A percentile compares a stretch with the other conserved stretches of the same genome.
phyloP scores from a whole-genome alignment of 2,797 vertebrate genomes.

The Pelochelys cantorii region DNA sequence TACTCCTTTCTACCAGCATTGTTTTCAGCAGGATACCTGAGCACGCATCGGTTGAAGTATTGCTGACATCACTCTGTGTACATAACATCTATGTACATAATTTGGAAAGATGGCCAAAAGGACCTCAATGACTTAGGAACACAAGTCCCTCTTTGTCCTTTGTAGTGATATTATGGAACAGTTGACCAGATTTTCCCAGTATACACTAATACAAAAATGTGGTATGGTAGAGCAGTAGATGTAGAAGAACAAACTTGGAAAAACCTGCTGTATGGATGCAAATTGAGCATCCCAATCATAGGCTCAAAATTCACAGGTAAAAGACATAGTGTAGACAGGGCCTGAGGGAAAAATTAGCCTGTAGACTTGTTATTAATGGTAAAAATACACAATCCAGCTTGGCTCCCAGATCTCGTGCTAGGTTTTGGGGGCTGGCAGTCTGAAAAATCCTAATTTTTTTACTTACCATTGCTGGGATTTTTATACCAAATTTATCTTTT shows the following conservation, averaged over 20 bases:
- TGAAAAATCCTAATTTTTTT: neutral
- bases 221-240: neutral
- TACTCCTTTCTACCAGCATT: neutral
- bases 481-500: too few relatives aligned
- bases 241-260: neutral
- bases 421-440: neutral
- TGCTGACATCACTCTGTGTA: neutral
- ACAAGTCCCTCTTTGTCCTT: neutral
- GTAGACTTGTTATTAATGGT: neutral
- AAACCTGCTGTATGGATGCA: neutral
- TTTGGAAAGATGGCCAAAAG: neutral
- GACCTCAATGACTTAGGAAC: neutral
- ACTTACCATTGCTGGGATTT: neutral
- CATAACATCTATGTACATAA: neutral
- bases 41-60: neutral
- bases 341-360: neutral
- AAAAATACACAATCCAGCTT: neutral
- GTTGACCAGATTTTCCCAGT: neutral
- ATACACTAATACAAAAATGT: neutral
- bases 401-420: neutral
- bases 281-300: neutral
- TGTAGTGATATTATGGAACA: fast-evolving
- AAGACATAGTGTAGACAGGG: neutral
- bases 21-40: neutral
- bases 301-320: neutral